phyloP scores from a whole-genome alignment of 2,888 invertebrate species.

The Malachius bipustulatus region DNA sequence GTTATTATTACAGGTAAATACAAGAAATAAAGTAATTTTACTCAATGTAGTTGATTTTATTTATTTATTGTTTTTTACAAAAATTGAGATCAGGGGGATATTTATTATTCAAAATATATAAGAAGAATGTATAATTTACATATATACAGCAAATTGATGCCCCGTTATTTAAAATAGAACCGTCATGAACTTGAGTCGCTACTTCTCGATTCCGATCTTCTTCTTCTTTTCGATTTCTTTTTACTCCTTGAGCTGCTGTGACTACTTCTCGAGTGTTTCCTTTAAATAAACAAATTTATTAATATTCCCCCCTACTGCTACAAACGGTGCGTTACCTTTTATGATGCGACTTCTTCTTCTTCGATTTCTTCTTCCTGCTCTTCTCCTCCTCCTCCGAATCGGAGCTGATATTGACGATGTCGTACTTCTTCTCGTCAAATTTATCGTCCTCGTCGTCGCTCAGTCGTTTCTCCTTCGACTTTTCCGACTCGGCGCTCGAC shows the following conservation, averaged over 20 bases:
- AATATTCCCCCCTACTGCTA: too few species aligned
- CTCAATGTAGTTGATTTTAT: too few species aligned
- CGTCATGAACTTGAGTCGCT: conserved; percentile 14
- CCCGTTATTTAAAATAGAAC: too few species aligned
- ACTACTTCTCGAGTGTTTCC: conserved; percentile 30
- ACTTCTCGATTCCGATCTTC: conserved; percentile 22
- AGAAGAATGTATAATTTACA: neutral
- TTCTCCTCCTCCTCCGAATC: conserved; percentile 28
- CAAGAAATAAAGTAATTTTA: too few species aligned
- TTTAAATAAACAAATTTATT: conserved; percentile 18
- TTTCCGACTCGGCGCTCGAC: conserved; percentile 31
- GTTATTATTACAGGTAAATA: too few species aligned
- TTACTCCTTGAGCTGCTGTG: conserved; percentile 27
- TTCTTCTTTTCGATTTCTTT: conserved; percentile 27
- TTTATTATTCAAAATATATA: too few species aligned
- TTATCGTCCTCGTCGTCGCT: conserved; percentile 14
- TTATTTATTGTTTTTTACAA: too few species aligned
- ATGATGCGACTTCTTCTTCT: conserved; percentile 39
- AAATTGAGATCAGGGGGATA: too few species aligned
- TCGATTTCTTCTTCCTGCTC: conserved; percentile 32
- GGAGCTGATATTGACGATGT: neutral
- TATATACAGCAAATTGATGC: neutral
- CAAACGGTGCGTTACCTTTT: conserved; percentile 42
- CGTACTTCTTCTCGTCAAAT: neutral
- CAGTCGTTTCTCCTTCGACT: conserved; percentile 20